Evolutionary conservation across 2,113 vertebrate genomes (phyloP).

Genomic region (Indicator indicator): DNA sequence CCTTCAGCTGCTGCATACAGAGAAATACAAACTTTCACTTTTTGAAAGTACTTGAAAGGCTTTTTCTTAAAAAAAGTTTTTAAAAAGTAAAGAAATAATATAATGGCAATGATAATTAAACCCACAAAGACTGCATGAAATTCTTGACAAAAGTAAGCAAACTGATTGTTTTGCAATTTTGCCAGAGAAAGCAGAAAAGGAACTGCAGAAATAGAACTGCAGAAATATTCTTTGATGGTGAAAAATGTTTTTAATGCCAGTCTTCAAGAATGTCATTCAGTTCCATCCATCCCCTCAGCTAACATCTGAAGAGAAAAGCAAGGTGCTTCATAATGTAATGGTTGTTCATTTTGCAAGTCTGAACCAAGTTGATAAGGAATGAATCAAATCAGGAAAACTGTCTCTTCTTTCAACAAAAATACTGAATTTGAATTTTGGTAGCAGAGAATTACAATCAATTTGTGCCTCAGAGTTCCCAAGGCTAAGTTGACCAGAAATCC

Average conservation of each 20-base stretch:
- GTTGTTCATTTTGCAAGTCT: background rate
- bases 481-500: background rate
- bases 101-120: background rate
- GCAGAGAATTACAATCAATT: background rate
- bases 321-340: background rate
- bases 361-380: background rate
- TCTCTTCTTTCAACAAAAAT: background rate
- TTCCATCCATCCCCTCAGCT: background rate
- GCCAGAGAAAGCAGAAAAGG: background rate
- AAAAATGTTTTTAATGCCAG: background rate
- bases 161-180: background rate
- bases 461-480: background rate
- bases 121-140: background rate
- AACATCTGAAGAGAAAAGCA: background rate
- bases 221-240: background rate
- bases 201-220: background rate
- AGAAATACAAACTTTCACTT: background rate
- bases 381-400: background rate
- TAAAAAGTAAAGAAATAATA: background rate
- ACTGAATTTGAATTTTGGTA: background rate
- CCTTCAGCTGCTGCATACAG: background rate
- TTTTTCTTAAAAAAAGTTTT: background rate
- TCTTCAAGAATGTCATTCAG: fast-evolving
- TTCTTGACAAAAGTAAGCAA: background rate
- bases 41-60: background rate